These are phyloP conservation scores for Tetanocera ferruginea DNA, from an alignment of 2,888 invertebrate species.

Conservation along the genomic window DNA sequence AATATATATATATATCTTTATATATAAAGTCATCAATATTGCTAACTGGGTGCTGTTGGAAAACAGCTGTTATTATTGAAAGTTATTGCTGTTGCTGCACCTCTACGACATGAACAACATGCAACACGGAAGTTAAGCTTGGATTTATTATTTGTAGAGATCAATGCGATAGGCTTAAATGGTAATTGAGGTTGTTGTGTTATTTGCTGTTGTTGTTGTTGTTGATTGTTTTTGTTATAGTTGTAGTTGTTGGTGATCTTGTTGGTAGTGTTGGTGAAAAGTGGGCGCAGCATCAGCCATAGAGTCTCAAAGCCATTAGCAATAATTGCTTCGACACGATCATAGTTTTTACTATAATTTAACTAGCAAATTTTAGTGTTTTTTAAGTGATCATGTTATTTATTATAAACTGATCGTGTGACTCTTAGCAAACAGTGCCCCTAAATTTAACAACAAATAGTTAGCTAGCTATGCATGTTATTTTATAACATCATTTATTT, in stretches of 20 bases:
- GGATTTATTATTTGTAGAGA: conserved; percentile 35
- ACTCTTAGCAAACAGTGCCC: neutral
- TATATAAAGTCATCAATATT: conserved; percentile 35
- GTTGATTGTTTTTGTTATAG: neutral
- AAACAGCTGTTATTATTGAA: conserved; percentile 35
- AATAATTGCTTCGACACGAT: conserved; percentile 8
- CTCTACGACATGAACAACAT: conserved; percentile 25
- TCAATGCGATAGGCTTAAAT: conserved; percentile 18
- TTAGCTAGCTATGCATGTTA: neutral
- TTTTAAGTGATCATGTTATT: neutral
- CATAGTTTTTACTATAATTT: neutral
- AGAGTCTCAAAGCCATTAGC: neutral
- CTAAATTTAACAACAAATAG: neutral
- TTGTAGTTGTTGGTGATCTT: neutral
- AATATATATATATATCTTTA: neutral
- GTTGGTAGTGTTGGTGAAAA: neutral
- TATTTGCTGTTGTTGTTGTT: conserved; percentile 13
- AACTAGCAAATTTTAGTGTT: neutral
- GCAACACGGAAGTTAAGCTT: conserved; percentile 29
- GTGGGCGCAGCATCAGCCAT: neutral
- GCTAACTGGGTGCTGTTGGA: conserved; percentile 34
- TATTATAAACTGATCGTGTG: conserved; percentile 9
- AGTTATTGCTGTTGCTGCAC: conserved; percentile 41
- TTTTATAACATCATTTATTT: neutral
- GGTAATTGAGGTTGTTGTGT: conserved; percentile 6